Percentiles rank a stretch among this genome's conserved stretches.
phyloP scores from a whole-genome alignment of 2,113 vertebrate genomes.

The Channa argus region DNA sequence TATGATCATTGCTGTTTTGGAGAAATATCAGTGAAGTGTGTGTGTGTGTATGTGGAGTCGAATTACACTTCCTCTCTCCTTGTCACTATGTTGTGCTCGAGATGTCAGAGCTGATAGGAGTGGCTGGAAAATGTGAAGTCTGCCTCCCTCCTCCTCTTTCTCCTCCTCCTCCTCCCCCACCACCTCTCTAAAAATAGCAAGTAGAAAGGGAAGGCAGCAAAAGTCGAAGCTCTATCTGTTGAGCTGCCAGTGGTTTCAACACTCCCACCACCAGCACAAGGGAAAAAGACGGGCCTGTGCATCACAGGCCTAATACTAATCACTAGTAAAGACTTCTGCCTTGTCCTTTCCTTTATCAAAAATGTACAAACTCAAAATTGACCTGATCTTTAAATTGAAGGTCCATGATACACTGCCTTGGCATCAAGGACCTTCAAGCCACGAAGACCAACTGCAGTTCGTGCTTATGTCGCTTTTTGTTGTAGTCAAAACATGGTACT shows the following conservation, averaged over 20 bases:
- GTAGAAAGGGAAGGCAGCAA: conserved; percentile 71
- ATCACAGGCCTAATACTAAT: conserved; percentile 55
- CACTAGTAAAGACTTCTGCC: conserved; percentile 1
- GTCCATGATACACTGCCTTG: no score
- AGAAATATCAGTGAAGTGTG: conserved; percentile 59
- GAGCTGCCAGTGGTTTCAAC: conserved; percentile 72
- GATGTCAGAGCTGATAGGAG: conserved; percentile 80
- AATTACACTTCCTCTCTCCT: conserved; percentile 79
- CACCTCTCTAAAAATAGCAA: conserved; percentile 83
- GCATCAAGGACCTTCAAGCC: no score
- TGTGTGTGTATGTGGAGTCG: conserved; percentile 59
- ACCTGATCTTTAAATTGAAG: no score
- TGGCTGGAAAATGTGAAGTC: conserved; percentile 84
- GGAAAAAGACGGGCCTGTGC: conserved; percentile 44
- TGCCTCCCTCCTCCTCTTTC: conserved; percentile 70
- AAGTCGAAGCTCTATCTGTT: conserved; percentile 71
- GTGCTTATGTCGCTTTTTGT: no score
- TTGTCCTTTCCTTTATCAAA: background rate
- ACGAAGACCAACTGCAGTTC: no score
- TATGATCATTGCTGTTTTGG: conserved; percentile 27
- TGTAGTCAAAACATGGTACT: no score
- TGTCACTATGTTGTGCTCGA: conserved; percentile 75
- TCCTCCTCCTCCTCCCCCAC: conserved; percentile 74
- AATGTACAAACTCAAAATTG: no score
- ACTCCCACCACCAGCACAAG: conserved; percentile 64